phyloP scores from a whole-genome alignment of 1,140 invertebrate species.

The Pinna nobilis region DNA sequence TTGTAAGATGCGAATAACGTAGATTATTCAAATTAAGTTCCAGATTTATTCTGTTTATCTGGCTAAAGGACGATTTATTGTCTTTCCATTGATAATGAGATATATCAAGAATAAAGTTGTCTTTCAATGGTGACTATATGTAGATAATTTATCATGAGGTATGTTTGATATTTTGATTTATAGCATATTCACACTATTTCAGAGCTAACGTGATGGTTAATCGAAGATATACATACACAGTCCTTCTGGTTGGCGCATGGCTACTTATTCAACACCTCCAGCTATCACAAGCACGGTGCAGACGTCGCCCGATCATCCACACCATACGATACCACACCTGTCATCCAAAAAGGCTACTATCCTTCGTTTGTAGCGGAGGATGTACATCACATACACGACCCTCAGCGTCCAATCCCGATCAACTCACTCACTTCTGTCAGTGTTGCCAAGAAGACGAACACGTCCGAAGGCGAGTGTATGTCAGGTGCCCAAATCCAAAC shows the following conservation, averaged over 20 bases:
- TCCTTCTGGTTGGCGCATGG: neutral
- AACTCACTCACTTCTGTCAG: slow-evolving; percentile 5
- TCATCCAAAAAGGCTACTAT: neutral
- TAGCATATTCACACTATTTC: no score
- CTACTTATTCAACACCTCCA: neutral
- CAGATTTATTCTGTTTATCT: no score
- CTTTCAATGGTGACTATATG: no score
- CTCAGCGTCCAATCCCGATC: neutral
- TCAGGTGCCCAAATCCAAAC: neutral
- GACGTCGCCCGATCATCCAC: neutral
- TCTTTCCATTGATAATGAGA: no score
- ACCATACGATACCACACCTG: slow-evolving; percentile 3
- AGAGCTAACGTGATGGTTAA: no score
- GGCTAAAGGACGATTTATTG: no score
- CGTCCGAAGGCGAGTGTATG: neutral
- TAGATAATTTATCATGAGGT: no score
- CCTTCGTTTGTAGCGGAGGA: neutral
- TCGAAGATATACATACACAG: no score
- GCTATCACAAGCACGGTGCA: neutral
- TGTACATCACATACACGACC: neutral
- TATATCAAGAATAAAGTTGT: no score
- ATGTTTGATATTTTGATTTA: no score
- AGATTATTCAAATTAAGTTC: no score
- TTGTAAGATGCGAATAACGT: no score
- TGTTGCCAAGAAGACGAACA: slow-evolving; percentile 2